These are phyloP conservation scores for Trichomycterus rosablanca DNA, from an alignment of 2,113 vertebrate species.

Conservation along the genomic window DNA sequence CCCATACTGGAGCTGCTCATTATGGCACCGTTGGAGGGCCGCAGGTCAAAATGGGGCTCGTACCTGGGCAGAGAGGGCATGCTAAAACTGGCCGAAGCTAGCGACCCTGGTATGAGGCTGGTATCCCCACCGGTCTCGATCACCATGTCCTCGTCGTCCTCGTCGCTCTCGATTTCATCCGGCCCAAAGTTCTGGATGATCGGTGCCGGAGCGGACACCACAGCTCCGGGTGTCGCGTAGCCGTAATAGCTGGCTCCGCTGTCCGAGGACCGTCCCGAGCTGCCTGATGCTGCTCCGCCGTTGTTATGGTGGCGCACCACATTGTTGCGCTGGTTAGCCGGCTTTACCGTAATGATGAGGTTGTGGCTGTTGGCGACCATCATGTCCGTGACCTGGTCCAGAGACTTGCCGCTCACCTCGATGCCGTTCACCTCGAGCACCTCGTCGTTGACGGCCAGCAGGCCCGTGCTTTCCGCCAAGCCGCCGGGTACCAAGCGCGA, in stretches of 20 bases:
- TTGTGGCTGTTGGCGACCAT: conserved; percentile 99
- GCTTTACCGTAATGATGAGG: conserved; percentile 93
- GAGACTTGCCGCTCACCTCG: conserved; percentile 90
- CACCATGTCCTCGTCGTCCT: conserved; percentile 83
- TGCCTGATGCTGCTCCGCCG: conserved; percentile 73
- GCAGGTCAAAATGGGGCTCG: conserved; percentile 74
- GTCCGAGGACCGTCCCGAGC: conserved; percentile 89
- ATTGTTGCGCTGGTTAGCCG: conserved; percentile 95
- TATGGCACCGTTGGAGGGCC: conserved; percentile 75
- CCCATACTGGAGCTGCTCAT: conserved; percentile 57
- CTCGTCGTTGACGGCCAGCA: conserved; percentile 93
- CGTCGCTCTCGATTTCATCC: conserved; percentile 86
- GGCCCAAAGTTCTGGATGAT: conserved; percentile 73
- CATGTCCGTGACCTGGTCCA: conserved; percentile 98
- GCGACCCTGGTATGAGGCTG: conserved; percentile 63
- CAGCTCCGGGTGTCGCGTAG: conserved; percentile 53
- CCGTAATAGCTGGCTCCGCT: conserved; percentile 77
- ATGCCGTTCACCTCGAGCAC: conserved; percentile 96
- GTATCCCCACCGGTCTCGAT: conserved; percentile 77
- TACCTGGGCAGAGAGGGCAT: conserved; percentile 73
- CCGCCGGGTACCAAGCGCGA: conserved; percentile 89
- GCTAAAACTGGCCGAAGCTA: conserved; percentile 57
- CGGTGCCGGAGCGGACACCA: conserved; percentile 55
- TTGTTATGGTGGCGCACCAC: conserved; percentile 78
- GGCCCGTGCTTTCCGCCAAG: conserved; percentile 90